Percentiles rank a stretch among this genome's conserved stretches.
phyloP scores from a whole-genome alignment of 2,113 vertebrate genomes.

The Clarias gariepinus region DNA sequence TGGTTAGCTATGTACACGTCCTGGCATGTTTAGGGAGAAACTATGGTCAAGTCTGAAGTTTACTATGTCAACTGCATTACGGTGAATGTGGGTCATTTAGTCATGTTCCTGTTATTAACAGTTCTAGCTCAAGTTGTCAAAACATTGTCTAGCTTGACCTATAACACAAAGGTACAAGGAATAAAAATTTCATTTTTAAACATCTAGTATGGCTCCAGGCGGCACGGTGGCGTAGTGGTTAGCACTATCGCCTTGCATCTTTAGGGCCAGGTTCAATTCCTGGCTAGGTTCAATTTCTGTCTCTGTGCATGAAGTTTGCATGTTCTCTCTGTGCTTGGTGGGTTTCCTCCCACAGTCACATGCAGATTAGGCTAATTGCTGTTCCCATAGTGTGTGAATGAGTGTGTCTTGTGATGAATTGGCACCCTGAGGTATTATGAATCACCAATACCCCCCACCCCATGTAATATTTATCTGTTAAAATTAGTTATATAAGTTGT shows the following conservation, averaged over 20 bases:
- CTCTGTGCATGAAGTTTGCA: too few relatives aligned
- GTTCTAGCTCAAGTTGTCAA: conserved; percentile 16
- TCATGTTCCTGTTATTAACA: background rate
- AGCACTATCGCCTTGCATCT: too few relatives aligned
- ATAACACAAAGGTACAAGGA: background rate
- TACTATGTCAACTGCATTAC: conserved; percentile 28
- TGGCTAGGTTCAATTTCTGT: too few relatives aligned
- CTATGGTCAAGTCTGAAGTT: conserved; percentile 26
- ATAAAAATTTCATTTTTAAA: background rate
- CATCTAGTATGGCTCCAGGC: background rate
- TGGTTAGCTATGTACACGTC: background rate
- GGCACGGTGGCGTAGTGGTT: too few relatives aligned
- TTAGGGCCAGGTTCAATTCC: too few relatives aligned
- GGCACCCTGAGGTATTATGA: background rate
- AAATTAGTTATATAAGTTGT: background rate
- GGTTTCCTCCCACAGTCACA: too few relatives aligned
- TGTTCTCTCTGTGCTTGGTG: too few relatives aligned
- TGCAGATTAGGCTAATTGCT: too few relatives aligned
- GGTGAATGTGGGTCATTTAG: conserved; percentile 8
- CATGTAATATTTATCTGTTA: background rate
- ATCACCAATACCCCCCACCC: background rate
- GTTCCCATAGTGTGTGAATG: too few relatives aligned
- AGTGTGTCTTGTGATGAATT: too few relatives aligned
- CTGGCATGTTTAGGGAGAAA: conserved; percentile 5
- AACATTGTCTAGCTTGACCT: background rate